Percentiles rank a stretch among this genome's conserved stretches.
phyloP scores from a whole-genome alignment of 2,888 invertebrate genomes.

The Ophonus ardosiacus region DNA sequence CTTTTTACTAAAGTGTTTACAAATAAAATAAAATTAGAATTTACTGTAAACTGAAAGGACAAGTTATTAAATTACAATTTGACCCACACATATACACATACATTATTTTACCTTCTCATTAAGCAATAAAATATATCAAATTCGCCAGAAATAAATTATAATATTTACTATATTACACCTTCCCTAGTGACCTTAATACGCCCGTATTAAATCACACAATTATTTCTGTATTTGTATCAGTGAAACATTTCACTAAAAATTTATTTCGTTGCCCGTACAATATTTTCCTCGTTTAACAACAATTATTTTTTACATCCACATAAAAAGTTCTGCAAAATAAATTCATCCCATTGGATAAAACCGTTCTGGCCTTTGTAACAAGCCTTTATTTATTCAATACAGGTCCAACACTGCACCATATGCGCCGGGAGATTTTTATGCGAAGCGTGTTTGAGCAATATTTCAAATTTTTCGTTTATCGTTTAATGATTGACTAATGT shows the following conservation, averaged over 20 bases:
- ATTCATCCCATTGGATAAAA: background rate
- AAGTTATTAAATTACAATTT: background rate
- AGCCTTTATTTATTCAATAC: constrained; percentile 54
- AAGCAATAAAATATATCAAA: background rate
- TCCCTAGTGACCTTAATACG: background rate
- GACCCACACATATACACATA: background rate
- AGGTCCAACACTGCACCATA: constrained; percentile 37
- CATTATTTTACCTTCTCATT: background rate
- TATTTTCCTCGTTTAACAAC: constrained; percentile 28
- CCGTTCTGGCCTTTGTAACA: constrained; percentile 1
- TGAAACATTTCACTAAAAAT: background rate
- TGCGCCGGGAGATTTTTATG: constrained; percentile 41
- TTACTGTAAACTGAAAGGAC: background rate
- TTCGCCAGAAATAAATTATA: background rate
- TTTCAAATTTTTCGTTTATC: constrained; percentile 50
- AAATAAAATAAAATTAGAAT: too few relatives aligned
- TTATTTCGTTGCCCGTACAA: constrained; percentile 3
- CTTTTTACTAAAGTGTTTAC: too few relatives aligned
- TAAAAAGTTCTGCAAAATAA: constrained; percentile 21
- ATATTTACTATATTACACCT: background rate
- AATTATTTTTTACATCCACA: constrained; percentile 27
- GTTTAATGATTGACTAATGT: constrained; percentile 40
- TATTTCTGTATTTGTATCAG: constrained; percentile 6
- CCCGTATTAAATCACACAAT: constrained; percentile 1
- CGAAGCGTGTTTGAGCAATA: constrained; percentile 26